Evolutionary conservation across 2,113 vertebrate genomes (phyloP), one percentile per base, ranked within the genome.

Genomic region (Nothobranchius furzeri): DNA sequence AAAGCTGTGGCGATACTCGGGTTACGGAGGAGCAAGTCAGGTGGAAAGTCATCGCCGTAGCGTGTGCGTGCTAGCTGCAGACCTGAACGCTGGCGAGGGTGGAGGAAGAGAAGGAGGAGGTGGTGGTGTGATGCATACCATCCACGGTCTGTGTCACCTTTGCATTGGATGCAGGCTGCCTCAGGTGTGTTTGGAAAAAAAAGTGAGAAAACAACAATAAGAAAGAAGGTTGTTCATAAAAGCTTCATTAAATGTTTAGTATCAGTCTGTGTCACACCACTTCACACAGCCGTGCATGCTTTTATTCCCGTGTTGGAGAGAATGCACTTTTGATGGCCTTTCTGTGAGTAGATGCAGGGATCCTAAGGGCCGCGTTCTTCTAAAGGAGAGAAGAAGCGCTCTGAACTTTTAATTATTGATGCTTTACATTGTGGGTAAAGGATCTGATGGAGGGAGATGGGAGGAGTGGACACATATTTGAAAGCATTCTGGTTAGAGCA

Each of bases 61-160:
- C 3, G 90, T 91, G 59, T 91, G 90, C 4, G 90, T 91, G 49
- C 71, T 91, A 43, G 60, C 90, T 55, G 88, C 90, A 0, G 90
- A 90, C 68, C 67, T 91, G 71, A 90, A 87, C 45, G 1, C 55
- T 42, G 84, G 71, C 50, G 82, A 52, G 4, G 74, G 68, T 30
- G 73, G 69, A 64, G 68, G 70, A 60, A 66, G 81, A 65, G 30
- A 30, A 30, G 69, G 55, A 65, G 69, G 55, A 20, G 60, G 51
- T 12, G 43, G 57, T 13, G 59, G 67, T 91, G 93, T 93, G 85
- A 93, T 96, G 92, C 95, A 95, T 89, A 94, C 93, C 67, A 94
- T 95, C 92, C 90, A 94, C 57, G 95, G 95, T 55, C 92, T 96
- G 82, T 97, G 95, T 83, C 94, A 94, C 87, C 92, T 95, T 90